phyloP scores from a whole-genome alignment of 1,140 invertebrate species.

The Lucilia cuprina region DNA sequence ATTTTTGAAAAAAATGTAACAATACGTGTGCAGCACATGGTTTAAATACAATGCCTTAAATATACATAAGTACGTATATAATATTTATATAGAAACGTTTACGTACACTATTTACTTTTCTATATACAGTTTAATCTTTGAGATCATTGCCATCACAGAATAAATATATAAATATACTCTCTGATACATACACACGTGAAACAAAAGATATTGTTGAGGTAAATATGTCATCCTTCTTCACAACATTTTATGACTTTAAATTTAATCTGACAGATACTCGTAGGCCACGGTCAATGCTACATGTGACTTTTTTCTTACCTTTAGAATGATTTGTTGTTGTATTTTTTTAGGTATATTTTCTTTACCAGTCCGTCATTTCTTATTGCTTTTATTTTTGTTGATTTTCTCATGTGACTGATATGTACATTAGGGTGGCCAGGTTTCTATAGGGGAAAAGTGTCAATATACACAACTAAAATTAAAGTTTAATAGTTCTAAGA shows the following conservation, averaged over 20 bases:
- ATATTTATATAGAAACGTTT: background rate
- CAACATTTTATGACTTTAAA: conserved; percentile 57
- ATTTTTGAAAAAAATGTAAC: background rate
- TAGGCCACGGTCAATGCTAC: conserved; percentile 50
- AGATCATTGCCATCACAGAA: background rate
- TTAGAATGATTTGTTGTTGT: background rate
- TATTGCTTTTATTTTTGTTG: background rate
- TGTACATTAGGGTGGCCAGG: no score
- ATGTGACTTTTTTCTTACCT: background rate
- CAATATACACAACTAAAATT: no score
- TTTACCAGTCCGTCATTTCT: background rate
- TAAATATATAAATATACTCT: background rate
- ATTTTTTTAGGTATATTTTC: conserved; percentile 23
- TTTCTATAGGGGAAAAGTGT: no score
- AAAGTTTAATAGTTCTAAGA: no score
- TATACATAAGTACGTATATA: background rate
- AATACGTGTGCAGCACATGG: background rate
- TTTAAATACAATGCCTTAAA: background rate
- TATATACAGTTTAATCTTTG: background rate
- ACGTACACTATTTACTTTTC: background rate
- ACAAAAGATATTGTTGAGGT: conserved; percentile 27
- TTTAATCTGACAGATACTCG: conserved; percentile 59
- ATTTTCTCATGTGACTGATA: conserved; percentile 1
- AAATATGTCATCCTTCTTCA: conserved; percentile 59
- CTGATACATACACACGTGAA: background rate